phyloP scores from a whole-genome alignment of 2,797 vertebrate species.

The Menidia menidia region DNA sequence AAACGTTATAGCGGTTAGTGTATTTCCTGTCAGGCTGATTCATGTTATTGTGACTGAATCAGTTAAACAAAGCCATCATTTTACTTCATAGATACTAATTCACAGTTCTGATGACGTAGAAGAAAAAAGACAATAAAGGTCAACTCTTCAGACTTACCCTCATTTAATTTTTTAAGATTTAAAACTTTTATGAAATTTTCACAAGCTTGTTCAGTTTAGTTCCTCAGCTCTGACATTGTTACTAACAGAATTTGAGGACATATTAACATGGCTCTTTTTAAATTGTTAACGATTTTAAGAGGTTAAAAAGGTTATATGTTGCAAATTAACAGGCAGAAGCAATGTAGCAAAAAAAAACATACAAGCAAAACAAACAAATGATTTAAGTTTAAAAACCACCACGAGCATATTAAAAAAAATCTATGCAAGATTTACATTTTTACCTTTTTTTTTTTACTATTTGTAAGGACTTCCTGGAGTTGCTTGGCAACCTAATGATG shows the following conservation, averaged over 20 bases:
- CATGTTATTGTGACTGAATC: too few species aligned
- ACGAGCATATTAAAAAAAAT: too few species aligned
- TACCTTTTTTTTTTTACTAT: background rate
- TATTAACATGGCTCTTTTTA: background rate
- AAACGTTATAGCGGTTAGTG: too few species aligned
- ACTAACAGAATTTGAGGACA: background rate
- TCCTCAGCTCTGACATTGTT: background rate
- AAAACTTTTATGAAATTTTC: too few species aligned
- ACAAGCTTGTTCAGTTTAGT: background rate
- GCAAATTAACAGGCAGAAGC: background rate
- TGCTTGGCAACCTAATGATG: conserved; percentile 26
- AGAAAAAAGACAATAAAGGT: too few species aligned
- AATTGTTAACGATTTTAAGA: background rate
- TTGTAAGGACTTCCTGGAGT: conserved; percentile 15
- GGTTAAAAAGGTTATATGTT: background rate
- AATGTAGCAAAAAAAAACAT: background rate
- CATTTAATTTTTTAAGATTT: too few species aligned
- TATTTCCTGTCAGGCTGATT: too few species aligned
- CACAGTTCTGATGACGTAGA: too few species aligned
- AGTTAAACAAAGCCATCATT: too few species aligned
- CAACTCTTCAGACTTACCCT: too few species aligned
- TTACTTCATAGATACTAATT: too few species aligned
- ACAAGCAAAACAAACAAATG: background rate
- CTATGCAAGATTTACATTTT: background rate
- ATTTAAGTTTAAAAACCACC: background rate